Conservation (phyloP, 2,113 vertebrate species). For the Dicentrarchus labrax region DNA sequence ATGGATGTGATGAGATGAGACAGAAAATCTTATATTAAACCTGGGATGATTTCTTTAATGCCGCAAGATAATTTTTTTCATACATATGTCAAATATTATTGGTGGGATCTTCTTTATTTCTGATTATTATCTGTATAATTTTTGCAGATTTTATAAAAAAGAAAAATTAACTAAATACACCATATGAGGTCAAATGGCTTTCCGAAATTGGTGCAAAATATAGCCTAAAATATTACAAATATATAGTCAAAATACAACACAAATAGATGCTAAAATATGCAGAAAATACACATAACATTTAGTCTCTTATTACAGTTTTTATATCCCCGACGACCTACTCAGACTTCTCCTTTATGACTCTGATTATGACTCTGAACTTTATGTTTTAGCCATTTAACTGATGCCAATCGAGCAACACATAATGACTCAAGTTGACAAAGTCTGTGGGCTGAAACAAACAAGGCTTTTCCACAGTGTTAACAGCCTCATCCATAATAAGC, state of each 20-base stretch:
- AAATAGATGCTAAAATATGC: background rate
- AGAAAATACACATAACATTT: background rate
- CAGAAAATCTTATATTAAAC: background rate
- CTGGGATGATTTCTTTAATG: background rate
- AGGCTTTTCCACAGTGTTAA: constrained; percentile 6
- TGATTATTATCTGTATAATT: background rate
- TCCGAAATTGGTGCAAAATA: background rate
- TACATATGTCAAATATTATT: background rate
- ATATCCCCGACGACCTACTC: background rate
- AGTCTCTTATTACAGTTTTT: background rate
- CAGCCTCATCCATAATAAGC: constrained; percentile 21
- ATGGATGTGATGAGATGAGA: background rate
- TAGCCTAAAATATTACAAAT: background rate
- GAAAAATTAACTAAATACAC: too few relatives aligned
- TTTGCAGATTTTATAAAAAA: background rate
- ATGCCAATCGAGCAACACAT: background rate
- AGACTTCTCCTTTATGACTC: background rate
- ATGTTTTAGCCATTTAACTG: background rate
- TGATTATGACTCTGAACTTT: background rate
- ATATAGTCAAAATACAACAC: background rate
- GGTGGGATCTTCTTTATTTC: background rate
- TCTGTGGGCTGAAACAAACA: constrained; percentile 14
- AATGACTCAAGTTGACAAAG: background rate
- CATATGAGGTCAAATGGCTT: background rate
- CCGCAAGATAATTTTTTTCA: background rate